phyloP scores from a whole-genome alignment of 1,140 invertebrate genomes.

The Lethocerus indicus region DNA sequence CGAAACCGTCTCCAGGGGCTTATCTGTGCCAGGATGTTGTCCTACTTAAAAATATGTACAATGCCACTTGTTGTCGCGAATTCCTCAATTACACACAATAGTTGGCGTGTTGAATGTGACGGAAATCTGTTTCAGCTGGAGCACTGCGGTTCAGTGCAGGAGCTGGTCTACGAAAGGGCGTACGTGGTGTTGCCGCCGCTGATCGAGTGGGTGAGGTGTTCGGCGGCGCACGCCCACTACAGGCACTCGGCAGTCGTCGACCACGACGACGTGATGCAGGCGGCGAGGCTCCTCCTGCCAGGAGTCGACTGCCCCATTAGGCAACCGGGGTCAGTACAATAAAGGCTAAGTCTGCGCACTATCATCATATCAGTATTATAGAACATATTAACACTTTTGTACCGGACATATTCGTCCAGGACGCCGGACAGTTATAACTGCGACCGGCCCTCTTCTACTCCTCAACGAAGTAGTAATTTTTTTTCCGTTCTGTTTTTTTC shows the following conservation, averaged over 20 bases:
- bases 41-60: no score
- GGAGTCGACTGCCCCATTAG: conserved; percentile 76
- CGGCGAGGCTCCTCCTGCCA: conserved; percentile 64
- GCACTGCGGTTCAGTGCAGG: conserved; percentile 44
- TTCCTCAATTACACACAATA: neutral
- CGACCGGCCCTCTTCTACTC: no score
- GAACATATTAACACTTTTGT: no score
- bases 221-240: conserved; percentile 63
- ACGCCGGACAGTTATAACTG: no score
- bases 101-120: neutral
- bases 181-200: conserved; percentile 73
- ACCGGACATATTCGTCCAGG: no score
- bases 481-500: no score
- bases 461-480: no score
- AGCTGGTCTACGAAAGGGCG: conserved; percentile 68
- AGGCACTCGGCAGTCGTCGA: conserved; percentile 61
- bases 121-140: conserved; percentile 41
- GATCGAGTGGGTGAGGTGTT: conserved; percentile 71
- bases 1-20: no score
- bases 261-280: conserved; percentile 75
- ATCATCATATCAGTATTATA: no score
- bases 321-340: conserved; percentile 31
- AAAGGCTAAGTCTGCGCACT: no score
- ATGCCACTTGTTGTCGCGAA: no score
- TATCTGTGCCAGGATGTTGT: no score